Percentiles rank a stretch among this genome's conserved stretches.
phyloP scores from a whole-genome alignment of 1,140 invertebrate species.

The Zaprionus tsacasi region DNA sequence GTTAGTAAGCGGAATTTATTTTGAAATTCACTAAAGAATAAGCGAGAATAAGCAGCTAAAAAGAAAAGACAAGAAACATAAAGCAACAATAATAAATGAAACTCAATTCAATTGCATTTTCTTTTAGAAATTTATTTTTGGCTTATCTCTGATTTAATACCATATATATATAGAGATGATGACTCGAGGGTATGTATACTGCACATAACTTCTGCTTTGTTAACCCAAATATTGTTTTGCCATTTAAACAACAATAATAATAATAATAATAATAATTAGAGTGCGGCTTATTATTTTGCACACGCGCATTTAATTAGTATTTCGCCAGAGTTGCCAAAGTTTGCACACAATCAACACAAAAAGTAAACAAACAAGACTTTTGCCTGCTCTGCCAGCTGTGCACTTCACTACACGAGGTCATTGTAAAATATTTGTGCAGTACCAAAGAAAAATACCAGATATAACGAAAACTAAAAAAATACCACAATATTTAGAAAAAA shows the following conservation, averaged over 20 bases:
- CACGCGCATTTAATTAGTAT: slow-evolving; percentile 1
- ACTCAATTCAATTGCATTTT: slow-evolving; percentile 59
- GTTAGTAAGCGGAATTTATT: slow-evolving; percentile 71
- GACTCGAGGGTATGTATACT: not conserved
- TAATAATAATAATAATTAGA: not conserved
- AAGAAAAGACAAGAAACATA: slow-evolving; percentile 46
- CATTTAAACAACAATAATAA: not conserved
- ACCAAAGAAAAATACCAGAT: not conserved
- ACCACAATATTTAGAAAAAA: not conserved
- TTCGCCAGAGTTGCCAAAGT: slow-evolving; percentile 4
- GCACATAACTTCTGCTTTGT: not conserved
- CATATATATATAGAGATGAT: not conserved
- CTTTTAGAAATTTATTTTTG: not conserved
- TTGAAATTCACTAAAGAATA: slow-evolving; percentile 59
- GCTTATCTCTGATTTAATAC: not conserved
- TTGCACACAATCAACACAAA: slow-evolving; percentile 4
- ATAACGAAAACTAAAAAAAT: not conserved
- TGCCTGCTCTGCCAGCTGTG: not conserved
- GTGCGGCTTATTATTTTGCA: slow-evolving; percentile 2
- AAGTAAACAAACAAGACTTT: not conserved
- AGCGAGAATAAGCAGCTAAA: slow-evolving; percentile 11
- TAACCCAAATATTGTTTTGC: not conserved
- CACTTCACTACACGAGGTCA: not conserved
- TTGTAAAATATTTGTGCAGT: not conserved
- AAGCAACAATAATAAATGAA: slow-evolving; percentile 76